Evolutionary conservation across 2,888 invertebrate genomes (phyloP).

Genomic region (Heteromurus nitidus): DNA sequence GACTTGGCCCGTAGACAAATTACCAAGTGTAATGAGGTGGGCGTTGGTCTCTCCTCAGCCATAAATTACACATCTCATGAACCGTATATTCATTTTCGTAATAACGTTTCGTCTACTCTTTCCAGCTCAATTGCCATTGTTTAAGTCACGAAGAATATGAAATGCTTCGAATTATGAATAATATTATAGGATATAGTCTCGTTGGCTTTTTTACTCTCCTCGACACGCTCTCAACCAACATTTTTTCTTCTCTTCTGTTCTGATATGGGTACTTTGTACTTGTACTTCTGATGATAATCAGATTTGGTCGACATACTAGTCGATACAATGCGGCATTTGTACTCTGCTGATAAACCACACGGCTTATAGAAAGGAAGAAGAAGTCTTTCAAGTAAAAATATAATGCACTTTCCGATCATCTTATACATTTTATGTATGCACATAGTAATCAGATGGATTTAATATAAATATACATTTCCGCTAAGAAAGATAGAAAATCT

Average conservation of each 20-base stretch:
- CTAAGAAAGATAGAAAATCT: not conserved
- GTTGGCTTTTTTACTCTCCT: constrained; percentile 20
- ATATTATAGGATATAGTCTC: constrained; percentile 13
- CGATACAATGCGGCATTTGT: constrained; percentile 19
- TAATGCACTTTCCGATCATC: not conserved
- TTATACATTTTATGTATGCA: constrained; percentile 4
- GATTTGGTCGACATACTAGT: not conserved
- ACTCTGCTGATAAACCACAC: not conserved
- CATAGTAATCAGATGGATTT: constrained; percentile 10
- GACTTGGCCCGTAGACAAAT: constrained; percentile 41
- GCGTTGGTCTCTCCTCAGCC: constrained; percentile 37
- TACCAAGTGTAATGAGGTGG: constrained; percentile 54
- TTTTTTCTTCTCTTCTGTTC: too few species aligned
- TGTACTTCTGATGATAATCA: not conserved
- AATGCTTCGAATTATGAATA: constrained; percentile 32
- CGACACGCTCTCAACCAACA: too few species aligned
- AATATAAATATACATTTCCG: constrained; percentile 25
- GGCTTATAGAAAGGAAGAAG: not conserved
- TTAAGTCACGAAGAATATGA: constrained; percentile 52
- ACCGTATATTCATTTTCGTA: constrained; percentile 44
- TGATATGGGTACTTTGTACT: too few species aligned
- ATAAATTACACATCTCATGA: constrained; percentile 48
- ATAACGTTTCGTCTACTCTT: constrained; percentile 35
- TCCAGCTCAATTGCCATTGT: constrained; percentile 50
- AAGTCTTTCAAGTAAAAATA: not conserved